Evolutionary conservation across 1,140 invertebrate genomes (phyloP).

Genomic region (Colletes latitarsis): DNA sequence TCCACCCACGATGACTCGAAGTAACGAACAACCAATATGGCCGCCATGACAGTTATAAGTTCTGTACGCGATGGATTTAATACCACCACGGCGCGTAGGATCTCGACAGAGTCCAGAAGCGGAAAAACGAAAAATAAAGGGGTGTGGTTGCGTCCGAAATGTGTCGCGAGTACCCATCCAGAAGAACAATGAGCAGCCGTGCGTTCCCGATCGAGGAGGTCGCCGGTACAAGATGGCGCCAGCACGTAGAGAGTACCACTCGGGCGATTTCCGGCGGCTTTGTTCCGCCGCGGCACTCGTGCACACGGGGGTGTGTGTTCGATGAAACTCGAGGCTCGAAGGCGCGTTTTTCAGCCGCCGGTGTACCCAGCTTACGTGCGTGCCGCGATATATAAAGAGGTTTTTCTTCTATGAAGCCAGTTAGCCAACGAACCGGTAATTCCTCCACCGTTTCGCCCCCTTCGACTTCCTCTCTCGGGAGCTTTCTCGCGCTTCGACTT

Average conservation of each 20-base stretch:
- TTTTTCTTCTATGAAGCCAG: slow-evolving; percentile 64
- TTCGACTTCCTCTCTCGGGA: slow-evolving; percentile 5
- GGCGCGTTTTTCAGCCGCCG: slow-evolving; percentile 53
- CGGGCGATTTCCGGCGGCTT: slow-evolving; percentile 65
- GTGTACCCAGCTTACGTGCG: slow-evolving; percentile 31
- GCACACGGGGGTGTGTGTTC: slow-evolving; percentile 47
- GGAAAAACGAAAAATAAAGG: background rate
- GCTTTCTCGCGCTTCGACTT: background rate
- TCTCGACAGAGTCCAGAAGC: background rate
- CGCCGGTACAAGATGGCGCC: slow-evolving; percentile 62
- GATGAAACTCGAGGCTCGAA: slow-evolving; percentile 58
- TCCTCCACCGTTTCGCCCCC: slow-evolving; percentile 40
- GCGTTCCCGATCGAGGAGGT: slow-evolving; percentile 50
- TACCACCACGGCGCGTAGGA: no score
- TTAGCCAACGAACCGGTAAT: slow-evolving; percentile 59
- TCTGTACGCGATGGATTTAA: no score
- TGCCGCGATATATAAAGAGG: slow-evolving; percentile 55
- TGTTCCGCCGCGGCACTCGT: slow-evolving; percentile 59
- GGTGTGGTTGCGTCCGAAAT: background rate
- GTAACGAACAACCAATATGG: no score
- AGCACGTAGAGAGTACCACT: slow-evolving; percentile 58
- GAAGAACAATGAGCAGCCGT: slow-evolving; percentile 54
- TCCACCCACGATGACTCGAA: no score
- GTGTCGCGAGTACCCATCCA: slow-evolving; percentile 51
- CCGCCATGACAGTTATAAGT: no score